These are phyloP conservation scores for Campylomormyrus numenius DNA, from an alignment of 2,113 vertebrate species.

Conservation along the genomic window DNA sequence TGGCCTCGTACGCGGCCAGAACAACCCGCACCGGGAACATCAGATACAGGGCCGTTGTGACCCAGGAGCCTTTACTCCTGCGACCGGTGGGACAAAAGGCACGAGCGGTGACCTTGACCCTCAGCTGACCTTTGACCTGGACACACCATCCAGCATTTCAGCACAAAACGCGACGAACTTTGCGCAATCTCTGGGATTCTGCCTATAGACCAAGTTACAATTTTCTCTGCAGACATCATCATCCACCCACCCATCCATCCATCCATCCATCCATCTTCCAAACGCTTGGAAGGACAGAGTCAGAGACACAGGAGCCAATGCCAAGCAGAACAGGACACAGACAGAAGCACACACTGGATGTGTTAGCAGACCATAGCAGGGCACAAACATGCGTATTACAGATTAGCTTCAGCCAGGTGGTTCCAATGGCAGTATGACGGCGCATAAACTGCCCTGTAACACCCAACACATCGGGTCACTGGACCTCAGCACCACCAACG, in stretches of 20 bases:
- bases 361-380: background rate
- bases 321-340: background rate
- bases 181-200: background rate
- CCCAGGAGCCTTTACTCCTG: background rate
- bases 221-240: background rate
- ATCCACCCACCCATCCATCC: too few relatives aligned
- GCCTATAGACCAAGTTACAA: background rate
- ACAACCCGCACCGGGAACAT: background rate
- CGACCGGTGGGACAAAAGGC: background rate
- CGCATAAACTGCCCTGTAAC: background rate
- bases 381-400: background rate
- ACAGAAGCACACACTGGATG: background rate
- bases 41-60: background rate
- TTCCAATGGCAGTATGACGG: background rate
- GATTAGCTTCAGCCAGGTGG: background rate
- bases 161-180: background rate
- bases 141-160: background rate
- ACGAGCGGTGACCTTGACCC: background rate
- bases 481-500: background rate
- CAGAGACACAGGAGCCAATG: background rate
- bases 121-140: background rate
- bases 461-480: background rate
- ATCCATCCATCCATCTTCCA: background rate
- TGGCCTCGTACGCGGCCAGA: background rate
- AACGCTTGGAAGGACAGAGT: background rate